Conservation (phyloP, 2,113 vertebrate genomes). For the Butorides virescens region DNA sequence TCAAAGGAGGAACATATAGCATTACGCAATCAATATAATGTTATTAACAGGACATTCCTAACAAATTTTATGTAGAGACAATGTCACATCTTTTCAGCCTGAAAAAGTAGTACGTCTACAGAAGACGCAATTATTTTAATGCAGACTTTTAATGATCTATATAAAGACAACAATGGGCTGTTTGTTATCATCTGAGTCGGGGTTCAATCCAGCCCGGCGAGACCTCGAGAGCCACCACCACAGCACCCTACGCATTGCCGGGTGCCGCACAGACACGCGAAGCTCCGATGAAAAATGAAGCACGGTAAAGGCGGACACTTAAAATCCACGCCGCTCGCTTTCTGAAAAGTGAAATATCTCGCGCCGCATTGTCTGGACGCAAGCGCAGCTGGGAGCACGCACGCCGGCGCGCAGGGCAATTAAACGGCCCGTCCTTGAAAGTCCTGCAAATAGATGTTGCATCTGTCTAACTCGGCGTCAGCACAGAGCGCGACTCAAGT, state of each 20-base stretch:
- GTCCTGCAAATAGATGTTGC: slow-evolving; percentile 25
- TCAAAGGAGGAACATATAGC: neutral
- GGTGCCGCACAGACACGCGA: fast-evolving
- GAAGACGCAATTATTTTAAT: slow-evolving; percentile 11
- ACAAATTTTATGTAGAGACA: neutral
- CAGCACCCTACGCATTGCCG: fast-evolving
- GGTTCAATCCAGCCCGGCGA: neutral
- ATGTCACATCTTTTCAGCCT: neutral
- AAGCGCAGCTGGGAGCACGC: neutral
- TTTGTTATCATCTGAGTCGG: neutral
- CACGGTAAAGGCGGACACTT: fast-evolving
- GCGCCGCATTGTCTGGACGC: fast-evolving
- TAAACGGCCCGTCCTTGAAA: neutral
- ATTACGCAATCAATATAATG: neutral
- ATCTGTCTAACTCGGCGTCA: slow-evolving; percentile 54
- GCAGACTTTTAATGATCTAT: neutral
- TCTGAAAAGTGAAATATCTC: fast-evolving
- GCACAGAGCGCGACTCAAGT: slow-evolving; percentile 57
- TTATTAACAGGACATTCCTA: slow-evolving; percentile 3
- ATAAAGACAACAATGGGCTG: slow-evolving; percentile 15
- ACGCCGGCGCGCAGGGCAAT: neutral
- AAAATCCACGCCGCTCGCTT: fast-evolving
- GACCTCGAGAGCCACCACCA: neutral
- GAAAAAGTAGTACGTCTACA: neutral
- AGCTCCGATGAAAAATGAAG: fast-evolving